These are phyloP conservation scores for Hippocampus comes DNA, from an alignment of 2,113 vertebrate genomes.

Conservation along the genomic window DNA sequence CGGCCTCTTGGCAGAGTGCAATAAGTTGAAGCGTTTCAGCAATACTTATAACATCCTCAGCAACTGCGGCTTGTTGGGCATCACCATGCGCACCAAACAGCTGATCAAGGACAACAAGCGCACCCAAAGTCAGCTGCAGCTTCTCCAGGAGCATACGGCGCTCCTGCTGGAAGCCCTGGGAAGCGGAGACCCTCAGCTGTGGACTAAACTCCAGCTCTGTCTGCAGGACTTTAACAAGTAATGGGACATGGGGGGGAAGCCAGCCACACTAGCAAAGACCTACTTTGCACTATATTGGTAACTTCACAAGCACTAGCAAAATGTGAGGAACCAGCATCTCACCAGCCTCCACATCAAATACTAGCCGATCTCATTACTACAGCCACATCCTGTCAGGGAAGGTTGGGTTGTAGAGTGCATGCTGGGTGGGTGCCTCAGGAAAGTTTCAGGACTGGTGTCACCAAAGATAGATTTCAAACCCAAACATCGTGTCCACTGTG, in stretches of 20 bases:
- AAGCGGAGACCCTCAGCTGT: slow-evolving; percentile 80
- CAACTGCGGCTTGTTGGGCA: slow-evolving; percentile 82
- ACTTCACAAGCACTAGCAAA: slow-evolving; percentile 17
- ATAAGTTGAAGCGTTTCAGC: slow-evolving; percentile 82
- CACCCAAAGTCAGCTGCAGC: slow-evolving; percentile 82
- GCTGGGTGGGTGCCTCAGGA: background rate
- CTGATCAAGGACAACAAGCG: slow-evolving; percentile 86
- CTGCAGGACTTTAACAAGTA: slow-evolving; percentile 63
- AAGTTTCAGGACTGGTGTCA: background rate
- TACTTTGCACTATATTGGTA: slow-evolving; percentile 4
- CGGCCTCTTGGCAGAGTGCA: slow-evolving; percentile 56
- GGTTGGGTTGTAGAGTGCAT: background rate
- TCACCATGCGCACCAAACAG: slow-evolving; percentile 91
- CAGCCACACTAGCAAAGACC: slow-evolving; percentile 18
- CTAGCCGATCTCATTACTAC: background rate
- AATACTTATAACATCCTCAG: slow-evolving; percentile 86
- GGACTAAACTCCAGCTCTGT: slow-evolving; percentile 82
- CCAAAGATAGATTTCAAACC: no score
- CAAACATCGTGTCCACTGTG: no score
- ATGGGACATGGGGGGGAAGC: slow-evolving; percentile 1
- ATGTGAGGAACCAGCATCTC: slow-evolving; percentile 3
- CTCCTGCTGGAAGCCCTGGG: slow-evolving; percentile 82
- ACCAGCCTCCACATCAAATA: background rate
- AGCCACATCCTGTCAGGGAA: background rate
- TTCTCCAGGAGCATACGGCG: slow-evolving; percentile 81